Evolutionary conservation across 2,113 vertebrate species (phyloP), one percentile per base, ranked within the genome.

Genomic region (Chascanopsetta lugubris): DNA sequence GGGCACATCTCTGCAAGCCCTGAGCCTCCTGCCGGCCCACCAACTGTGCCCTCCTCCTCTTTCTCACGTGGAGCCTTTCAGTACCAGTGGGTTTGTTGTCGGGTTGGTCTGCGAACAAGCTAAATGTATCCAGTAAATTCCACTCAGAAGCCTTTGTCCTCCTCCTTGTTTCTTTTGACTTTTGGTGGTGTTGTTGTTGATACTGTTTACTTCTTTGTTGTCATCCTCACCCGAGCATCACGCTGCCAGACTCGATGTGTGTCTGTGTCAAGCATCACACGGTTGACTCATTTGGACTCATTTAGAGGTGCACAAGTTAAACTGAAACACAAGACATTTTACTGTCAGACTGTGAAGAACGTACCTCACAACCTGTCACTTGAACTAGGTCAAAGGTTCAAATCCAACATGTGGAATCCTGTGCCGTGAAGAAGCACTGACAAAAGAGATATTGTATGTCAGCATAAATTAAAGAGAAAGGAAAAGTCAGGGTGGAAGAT

Each of bases 361-460:
- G 26, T 34, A 40, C 21, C 15, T 17, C 11, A 55, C 6, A 50
- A 17, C 13, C 43, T 50, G 0, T 8, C 32, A 13, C 18, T 58
- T 15, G 8, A 54, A 47, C n/a, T 22, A 4, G 38, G 5, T 32
- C 26, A 17, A 12, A 51, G 45, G 53, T 56, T 38, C 27, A 12
- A 43, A 49, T 43, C 9, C 17, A 24, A 34, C 20, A 25, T 42
- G 66, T 69, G 75, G 61, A 73, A 58, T 30, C 30, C 38, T 43
- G 36, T 58, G 63, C 46, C 61, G 34, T 45, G 60, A 60, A 32
- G 45, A 50, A 63, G 54, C 50, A 49, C 36, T 77, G 74, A 80
- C 69, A 65, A 79, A 83, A 79, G 61, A 71, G 65, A 79, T 73
- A 79, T 68, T 29, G 36, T 60, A 61, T 75, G 64, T 75, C 84